These are phyloP conservation scores for Patella vulgata DNA, from an alignment of 1,140 invertebrate genomes.

Conservation along the genomic window DNA sequence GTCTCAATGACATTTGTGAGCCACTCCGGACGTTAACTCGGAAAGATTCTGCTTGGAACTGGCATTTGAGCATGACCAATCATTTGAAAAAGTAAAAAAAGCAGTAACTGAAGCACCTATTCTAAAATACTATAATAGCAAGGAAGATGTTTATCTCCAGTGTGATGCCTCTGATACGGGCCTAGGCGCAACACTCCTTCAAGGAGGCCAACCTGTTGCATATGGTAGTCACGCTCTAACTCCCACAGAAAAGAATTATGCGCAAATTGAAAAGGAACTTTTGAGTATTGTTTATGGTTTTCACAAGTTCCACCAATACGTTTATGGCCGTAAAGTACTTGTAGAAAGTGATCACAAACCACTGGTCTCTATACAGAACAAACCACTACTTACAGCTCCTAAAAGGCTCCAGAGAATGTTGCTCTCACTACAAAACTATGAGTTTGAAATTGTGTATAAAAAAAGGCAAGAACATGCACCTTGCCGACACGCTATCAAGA, in stretches of 20 bases:
- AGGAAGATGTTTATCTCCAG: conserved; percentile 37
- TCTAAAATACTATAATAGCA: conserved; percentile 42
- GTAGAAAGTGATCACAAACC: conserved; percentile 61
- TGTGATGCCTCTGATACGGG: conserved; percentile 48
- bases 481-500: conserved; percentile 37
- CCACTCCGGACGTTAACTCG: conserved; percentile 42
- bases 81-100: conserved; percentile 33
- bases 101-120: conserved; percentile 32
- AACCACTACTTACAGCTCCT: conserved; percentile 38
- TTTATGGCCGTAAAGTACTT: conserved; percentile 45
- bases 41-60: conserved; percentile 32
- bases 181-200: conserved; percentile 65
- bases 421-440: conserved; percentile 31
- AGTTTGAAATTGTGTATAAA: conserved; percentile 28
- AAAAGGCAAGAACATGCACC: conserved; percentile 17
- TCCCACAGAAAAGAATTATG: conserved; percentile 65
- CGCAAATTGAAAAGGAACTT: conserved; percentile 68
- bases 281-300: conserved; percentile 67
- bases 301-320: conserved; percentile 42
- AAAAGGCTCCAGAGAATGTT: conserved; percentile 25
- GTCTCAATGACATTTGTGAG: conserved; percentile 13
- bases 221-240: conserved; percentile 67
- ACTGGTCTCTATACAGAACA: conserved; percentile 61
- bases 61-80: conserved; percentile 60
- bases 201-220: conserved; percentile 66